phyloP scores from a whole-genome alignment of 2,888 invertebrate genomes.

The Bellardia pandia region DNA sequence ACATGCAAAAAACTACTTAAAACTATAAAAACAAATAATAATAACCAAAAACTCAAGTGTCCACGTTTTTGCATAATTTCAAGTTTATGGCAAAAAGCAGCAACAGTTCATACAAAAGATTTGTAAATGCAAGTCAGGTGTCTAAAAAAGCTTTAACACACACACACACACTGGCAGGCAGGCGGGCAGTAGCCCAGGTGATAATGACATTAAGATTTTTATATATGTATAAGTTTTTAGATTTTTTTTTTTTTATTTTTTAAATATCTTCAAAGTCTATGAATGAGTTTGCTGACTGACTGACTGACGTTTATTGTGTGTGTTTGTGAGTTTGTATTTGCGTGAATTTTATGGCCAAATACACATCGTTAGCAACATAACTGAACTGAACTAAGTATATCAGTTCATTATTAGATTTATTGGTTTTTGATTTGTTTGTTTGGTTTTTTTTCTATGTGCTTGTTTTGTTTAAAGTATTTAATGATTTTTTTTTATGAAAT shows the following conservation, averaged over 20 bases:
- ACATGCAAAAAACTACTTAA: constrained; percentile 18
- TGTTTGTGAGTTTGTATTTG: background rate
- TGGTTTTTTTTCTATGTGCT: background rate
- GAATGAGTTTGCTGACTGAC: constrained; percentile 29
- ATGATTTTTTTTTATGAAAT: constrained; percentile 37
- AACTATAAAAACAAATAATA: background rate
- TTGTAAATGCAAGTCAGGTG: constrained; percentile 67
- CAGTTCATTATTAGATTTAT: constrained; percentile 49
- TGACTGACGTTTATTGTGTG: background rate
- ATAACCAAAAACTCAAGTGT: constrained; percentile 21
- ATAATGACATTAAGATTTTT: constrained; percentile 48
- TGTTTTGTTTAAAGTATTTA: constrained; percentile 24
- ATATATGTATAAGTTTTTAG: constrained; percentile 3
- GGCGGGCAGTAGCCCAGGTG: constrained; percentile 1
- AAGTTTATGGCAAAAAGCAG: constrained; percentile 44
- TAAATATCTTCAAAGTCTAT: background rate
- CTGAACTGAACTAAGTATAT: background rate
- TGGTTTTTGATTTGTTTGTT: constrained; percentile 14
- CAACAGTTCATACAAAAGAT: constrained; percentile 1
- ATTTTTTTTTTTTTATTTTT: background rate
- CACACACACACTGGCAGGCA: background rate
- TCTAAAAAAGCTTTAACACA: constrained; percentile 25
- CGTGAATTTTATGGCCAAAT: constrained; percentile 10
- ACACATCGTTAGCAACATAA: constrained; percentile 4
- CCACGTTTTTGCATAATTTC: constrained; percentile 49